Conservation (phyloP, 2,113 vertebrate species). For the Onychostruthus taczanowskii region DNA sequence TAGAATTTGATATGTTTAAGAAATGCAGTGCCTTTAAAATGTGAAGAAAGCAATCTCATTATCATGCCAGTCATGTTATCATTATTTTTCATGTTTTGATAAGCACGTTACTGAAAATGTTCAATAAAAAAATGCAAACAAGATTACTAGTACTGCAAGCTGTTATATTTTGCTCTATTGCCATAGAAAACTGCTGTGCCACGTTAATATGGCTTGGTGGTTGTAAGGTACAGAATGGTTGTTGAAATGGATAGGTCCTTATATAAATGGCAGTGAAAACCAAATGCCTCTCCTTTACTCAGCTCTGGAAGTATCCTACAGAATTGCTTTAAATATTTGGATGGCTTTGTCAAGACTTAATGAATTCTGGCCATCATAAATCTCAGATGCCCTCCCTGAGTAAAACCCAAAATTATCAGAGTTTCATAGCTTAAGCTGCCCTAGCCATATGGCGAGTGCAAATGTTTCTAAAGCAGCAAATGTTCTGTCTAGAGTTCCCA, state of each 20-base stretch:
- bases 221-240: neutral
- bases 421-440: conserved; percentile 57
- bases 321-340: conserved; percentile 31
- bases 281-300: conserved; percentile 13
- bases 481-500: conserved; percentile 66
- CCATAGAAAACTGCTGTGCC: neutral
- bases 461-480: conserved; percentile 75
- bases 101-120: neutral
- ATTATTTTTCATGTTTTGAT: neutral
- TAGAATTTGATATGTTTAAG: neutral
- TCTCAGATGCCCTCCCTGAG: conserved; percentile 38
- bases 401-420: conserved; percentile 51
- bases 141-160: neutral
- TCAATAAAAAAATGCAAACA: neutral
- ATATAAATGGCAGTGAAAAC: neutral
- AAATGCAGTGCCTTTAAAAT: neutral
- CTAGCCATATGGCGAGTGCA: conserved; percentile 72
- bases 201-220: neutral
- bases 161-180: neutral
- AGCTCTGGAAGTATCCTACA: neutral
- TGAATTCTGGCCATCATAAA: conserved; percentile 63
- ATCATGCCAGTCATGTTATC: neutral
- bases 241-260: neutral
- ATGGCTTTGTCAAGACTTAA: conserved; percentile 52
- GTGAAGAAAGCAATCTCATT: neutral